Evolutionary conservation across 2,888 invertebrate species (phyloP).

Genomic region (Drosophila lacicola): DNA sequence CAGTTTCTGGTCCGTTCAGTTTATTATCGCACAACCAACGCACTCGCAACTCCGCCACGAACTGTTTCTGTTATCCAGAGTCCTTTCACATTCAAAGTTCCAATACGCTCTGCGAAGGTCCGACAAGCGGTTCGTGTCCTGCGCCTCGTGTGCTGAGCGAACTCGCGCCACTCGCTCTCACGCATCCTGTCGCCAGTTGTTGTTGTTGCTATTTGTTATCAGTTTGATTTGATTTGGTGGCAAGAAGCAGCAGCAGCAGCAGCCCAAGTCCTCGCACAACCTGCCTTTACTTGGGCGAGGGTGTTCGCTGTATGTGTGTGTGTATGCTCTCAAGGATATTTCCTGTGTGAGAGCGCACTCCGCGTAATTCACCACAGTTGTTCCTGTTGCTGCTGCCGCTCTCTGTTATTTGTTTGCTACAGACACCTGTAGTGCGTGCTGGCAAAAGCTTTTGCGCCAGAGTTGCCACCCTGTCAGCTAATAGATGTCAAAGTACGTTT

Average conservation of each 20-base stretch:
- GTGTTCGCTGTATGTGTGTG: constrained; percentile 14
- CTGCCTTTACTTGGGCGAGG: constrained; percentile 65
- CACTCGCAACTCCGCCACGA: constrained; percentile 80
- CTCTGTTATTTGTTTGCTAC: constrained; percentile 53
- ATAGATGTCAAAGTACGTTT: not conserved
- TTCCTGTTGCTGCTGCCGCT: constrained; percentile 43
- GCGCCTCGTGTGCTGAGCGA: constrained; percentile 30
- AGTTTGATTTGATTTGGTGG: constrained; percentile 74
- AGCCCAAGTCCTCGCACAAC: constrained; percentile 71
- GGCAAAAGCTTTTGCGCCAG: constrained; percentile 26
- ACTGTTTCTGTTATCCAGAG: constrained; percentile 68
- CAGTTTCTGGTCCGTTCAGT: constrained; percentile 19
- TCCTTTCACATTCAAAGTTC: constrained; percentile 29
- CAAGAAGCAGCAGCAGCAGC: constrained; percentile 30
- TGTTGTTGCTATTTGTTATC: constrained; percentile 63
- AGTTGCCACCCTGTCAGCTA: constrained; percentile 39
- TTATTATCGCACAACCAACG: constrained; percentile 68
- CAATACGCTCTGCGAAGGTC: constrained; percentile 28
- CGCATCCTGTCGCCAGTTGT: constrained; percentile 32
- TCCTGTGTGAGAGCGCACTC: constrained; percentile 15
- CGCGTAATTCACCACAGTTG: constrained; percentile 40
- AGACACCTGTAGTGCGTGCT: constrained; percentile 60
- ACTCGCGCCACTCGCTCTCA: constrained; percentile 28
- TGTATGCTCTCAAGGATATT: constrained; percentile 57
- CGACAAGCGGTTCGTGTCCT: constrained; percentile 16